Percentiles rank a stretch among this genome's conserved stretches.
Conservation (phyloP, 2,113 vertebrate species). For the Catharus minimus region DNA sequence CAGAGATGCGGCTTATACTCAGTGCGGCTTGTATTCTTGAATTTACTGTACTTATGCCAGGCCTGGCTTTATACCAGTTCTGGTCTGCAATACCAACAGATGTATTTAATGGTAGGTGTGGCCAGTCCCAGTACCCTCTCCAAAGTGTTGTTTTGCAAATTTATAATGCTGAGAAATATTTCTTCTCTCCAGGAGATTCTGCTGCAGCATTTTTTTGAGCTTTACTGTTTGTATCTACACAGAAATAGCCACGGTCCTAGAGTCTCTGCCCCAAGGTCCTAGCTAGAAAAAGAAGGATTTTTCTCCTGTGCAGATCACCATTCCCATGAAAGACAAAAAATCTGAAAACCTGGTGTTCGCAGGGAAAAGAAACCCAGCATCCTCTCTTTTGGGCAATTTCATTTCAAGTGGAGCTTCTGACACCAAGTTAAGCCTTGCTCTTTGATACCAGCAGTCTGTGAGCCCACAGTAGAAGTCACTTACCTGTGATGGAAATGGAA, state of each 20-base stretch:
- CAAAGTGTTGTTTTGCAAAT: background rate
- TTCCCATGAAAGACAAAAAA: background rate
- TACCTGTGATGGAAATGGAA: slow-evolving; percentile 52
- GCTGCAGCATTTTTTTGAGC: background rate
- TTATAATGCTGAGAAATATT: background rate
- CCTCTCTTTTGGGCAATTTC: background rate
- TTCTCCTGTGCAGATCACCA: background rate
- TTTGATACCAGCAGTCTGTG: background rate
- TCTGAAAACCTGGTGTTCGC: background rate
- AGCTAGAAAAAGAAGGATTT: background rate
- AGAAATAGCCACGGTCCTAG: background rate
- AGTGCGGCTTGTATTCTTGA: too few relatives aligned
- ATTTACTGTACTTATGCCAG: background rate
- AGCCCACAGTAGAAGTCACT: background rate
- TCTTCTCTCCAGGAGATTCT: background rate
- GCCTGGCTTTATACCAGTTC: background rate
- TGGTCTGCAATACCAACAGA: background rate
- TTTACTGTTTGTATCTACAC: background rate
- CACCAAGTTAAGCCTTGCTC: background rate
- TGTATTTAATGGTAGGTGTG: background rate
- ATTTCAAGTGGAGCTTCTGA: background rate
- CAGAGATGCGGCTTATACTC: too few relatives aligned
- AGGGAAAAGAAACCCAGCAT: background rate
- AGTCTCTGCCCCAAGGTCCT: background rate
- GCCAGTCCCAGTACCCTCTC: background rate